Conservation (phyloP, 2,888 invertebrate species). For the Tupiocoris notatus region DNA sequence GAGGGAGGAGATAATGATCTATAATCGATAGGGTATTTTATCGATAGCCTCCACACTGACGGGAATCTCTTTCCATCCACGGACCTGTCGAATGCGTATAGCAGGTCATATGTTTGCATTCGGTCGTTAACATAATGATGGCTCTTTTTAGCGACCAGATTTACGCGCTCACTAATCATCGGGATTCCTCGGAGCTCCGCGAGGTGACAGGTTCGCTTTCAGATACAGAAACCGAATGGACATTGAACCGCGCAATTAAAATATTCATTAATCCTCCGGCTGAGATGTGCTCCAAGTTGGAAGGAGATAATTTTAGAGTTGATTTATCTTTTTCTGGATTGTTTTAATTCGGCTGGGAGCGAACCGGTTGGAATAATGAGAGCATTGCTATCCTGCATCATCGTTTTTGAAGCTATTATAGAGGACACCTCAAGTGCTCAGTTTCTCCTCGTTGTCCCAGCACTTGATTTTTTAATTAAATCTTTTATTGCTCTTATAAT, state of each 20-base stretch:
- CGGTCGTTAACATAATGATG: constrained; percentile 32
- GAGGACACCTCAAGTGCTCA: too few relatives aligned
- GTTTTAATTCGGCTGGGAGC: too few relatives aligned
- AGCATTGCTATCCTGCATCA: too few relatives aligned
- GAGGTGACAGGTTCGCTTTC: constrained; percentile 27
- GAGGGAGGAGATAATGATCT: not conserved
- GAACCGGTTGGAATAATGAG: too few relatives aligned
- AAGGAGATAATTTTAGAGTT: not conserved
- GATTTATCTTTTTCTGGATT: too few relatives aligned
- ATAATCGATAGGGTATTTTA: not conserved
- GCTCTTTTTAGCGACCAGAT: constrained; percentile 28
- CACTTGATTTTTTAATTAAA: too few relatives aligned
- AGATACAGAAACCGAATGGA: not conserved
- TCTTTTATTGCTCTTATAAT: too few relatives aligned
- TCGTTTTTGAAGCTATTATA: too few relatives aligned
- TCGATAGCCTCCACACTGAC: not conserved
- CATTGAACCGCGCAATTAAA: not conserved
- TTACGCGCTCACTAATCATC: constrained; percentile 30
- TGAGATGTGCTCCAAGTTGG: not conserved
- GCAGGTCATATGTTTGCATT: constrained; percentile 31
- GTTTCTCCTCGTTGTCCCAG: too few relatives aligned
- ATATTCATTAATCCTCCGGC: not conserved
- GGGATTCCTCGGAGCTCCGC: constrained; percentile 14
- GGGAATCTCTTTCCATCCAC: not conserved
- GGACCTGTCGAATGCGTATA: not conserved